Evolutionary conservation across 1,140 invertebrate genomes (phyloP).

Genomic region (Contarinia nasturtii): DNA sequence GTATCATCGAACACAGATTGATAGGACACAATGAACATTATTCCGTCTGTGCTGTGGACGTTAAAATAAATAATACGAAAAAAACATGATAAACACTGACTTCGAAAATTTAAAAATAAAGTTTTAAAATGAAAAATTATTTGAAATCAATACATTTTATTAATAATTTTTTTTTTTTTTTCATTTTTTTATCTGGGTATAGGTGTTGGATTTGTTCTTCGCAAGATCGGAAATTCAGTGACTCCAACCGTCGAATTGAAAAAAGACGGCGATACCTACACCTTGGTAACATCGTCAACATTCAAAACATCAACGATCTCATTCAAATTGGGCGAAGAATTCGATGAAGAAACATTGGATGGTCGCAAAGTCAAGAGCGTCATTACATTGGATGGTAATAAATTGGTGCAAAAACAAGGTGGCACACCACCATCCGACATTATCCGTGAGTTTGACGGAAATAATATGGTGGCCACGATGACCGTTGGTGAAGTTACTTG

Average conservation of each 20-base stretch:
- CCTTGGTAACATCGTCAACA: slow-evolving; percentile 56
- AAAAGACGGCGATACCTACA: slow-evolving; percentile 42
- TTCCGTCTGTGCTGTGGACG: too few species aligned
- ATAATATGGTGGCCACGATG: slow-evolving; percentile 44
- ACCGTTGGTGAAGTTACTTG: slow-evolving; percentile 32
- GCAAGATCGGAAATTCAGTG: slow-evolving; percentile 53
- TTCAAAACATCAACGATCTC: slow-evolving; percentile 63
- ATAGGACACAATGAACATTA: too few species aligned
- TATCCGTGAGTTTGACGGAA: slow-evolving; percentile 42
- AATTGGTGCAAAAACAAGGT: slow-evolving; percentile 47
- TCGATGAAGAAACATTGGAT: slow-evolving; percentile 71
- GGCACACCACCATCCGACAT: slow-evolving; percentile 42
- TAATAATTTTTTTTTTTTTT: background rate
- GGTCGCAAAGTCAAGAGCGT: slow-evolving; percentile 60
- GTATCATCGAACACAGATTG: too few species aligned
- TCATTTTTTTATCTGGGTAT: slow-evolving; percentile 12
- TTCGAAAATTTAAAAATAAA: too few species aligned
- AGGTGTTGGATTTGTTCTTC: slow-evolving; percentile 59
- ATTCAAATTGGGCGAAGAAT: slow-evolving; percentile 66
- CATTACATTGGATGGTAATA: slow-evolving; percentile 45
- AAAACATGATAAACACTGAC: too few species aligned
- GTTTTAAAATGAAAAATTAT: too few species aligned
- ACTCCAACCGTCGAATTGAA: slow-evolving; percentile 55
- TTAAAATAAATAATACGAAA: too few species aligned
- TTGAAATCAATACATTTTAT: too few species aligned